Percentiles rank a stretch among this genome's conserved stretches.
These are phyloP conservation scores for Lepus townsendii DNA, from an alignment of 2,797 vertebrate genomes.

Conservation along the genomic window DNA sequence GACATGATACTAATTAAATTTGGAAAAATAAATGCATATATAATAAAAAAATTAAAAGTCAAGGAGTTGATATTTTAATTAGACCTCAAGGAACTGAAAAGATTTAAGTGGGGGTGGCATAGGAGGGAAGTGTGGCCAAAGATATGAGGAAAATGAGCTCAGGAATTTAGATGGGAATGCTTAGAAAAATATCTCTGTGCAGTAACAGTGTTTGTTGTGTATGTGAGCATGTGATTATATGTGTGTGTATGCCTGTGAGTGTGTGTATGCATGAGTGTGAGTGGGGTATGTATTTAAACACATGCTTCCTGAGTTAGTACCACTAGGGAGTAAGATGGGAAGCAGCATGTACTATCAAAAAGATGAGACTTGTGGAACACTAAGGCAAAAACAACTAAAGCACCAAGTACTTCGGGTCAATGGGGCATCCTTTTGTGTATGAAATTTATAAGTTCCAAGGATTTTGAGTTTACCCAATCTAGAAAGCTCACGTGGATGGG, in stretches of 20 bases:
- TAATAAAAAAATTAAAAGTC: too few relatives aligned
- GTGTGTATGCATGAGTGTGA: neutral
- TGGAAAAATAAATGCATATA: too few relatives aligned
- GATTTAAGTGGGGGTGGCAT: neutral
- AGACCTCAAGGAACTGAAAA: neutral
- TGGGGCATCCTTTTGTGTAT: neutral
- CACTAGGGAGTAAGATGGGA: neutral
- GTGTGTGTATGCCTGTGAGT: neutral
- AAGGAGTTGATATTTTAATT: slow-evolving; percentile 34
- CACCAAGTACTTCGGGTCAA: neutral
- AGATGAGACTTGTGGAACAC: neutral
- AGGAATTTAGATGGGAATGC: neutral
- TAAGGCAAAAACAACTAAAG: neutral
- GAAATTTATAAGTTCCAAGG: neutral
- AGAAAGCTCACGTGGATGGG: neutral
- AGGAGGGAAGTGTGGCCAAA: neutral
- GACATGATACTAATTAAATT: too few relatives aligned
- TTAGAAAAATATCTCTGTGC: neutral
- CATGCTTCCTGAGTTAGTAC: neutral
- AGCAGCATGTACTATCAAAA: neutral
- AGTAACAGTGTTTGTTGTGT: neutral
- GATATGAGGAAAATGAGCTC: neutral
- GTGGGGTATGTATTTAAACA: neutral
- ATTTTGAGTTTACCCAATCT: neutral
- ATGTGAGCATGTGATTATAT: neutral